A percentile compares a stretch with the other conserved stretches of the same genome.
Evolutionary conservation across 2,113 vertebrate genomes (phyloP).

Genomic region (Cryptomyrus ogoouensis): DNA sequence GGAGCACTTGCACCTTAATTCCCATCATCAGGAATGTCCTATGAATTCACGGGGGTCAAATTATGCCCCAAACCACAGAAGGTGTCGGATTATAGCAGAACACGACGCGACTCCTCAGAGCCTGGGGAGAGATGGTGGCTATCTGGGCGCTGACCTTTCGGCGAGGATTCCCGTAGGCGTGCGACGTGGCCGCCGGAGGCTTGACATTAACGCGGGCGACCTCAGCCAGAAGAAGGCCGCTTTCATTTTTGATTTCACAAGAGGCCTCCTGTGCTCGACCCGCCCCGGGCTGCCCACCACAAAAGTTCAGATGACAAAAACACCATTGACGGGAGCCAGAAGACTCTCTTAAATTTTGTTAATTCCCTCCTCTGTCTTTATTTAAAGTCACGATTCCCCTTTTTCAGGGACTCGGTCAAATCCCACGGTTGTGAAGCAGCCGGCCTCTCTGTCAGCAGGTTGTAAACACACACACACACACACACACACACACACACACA

Average conservation of each 20-base stretch:
- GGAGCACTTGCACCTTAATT: not conserved
- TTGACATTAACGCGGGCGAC: constrained; percentile 58
- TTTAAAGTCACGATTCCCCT: not conserved
- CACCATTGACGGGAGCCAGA: constrained; percentile 35
- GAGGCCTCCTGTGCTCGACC: constrained; percentile 43
- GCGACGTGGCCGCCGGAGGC: constrained; percentile 50
- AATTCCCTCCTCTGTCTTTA: not conserved
- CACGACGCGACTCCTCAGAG: no score
- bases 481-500: not conserved
- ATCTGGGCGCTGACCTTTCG: constrained; percentile 5
- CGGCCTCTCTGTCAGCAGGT: not conserved
- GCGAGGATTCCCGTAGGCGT: constrained; percentile 42
- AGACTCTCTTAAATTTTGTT: constrained; percentile 43
- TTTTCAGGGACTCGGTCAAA: not conserved
- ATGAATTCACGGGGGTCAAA: not conserved
- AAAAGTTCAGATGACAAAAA: constrained; percentile 39
- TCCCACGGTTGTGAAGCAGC: not conserved
- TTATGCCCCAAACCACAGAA: not conserved
- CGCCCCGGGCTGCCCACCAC: constrained; percentile 23
- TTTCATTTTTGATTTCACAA: constrained; percentile 45
- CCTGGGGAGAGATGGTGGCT: not conserved
- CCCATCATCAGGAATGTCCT: not conserved
- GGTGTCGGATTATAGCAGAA: not conserved
- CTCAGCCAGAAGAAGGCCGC: constrained; percentile 37
- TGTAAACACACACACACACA: not conserved